Evolutionary conservation across 2,888 invertebrate species (phyloP).

Genomic region (Dioctria rufipes): DNA sequence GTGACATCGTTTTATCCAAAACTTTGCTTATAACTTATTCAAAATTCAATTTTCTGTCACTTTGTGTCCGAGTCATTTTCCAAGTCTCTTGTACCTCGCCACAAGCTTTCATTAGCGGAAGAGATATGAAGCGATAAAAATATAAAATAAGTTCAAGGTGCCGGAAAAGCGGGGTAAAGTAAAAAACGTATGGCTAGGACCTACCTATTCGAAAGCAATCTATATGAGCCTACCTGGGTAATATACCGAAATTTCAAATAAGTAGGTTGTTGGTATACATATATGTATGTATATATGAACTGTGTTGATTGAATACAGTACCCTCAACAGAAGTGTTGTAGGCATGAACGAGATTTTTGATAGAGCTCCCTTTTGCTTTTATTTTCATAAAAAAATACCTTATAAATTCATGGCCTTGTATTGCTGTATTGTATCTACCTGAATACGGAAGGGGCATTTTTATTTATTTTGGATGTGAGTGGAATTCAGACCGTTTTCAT

Average conservation of each 20-base stretch:
- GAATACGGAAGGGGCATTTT: background rate
- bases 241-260: conserved; percentile 9
- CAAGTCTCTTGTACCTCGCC: conserved; percentile 12
- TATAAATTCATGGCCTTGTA: conserved; percentile 6
- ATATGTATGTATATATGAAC: background rate
- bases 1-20: conserved; percentile 57
- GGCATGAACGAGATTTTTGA: conserved; percentile 8
- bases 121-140: conserved; percentile 37
- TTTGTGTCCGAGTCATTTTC: conserved; percentile 51
- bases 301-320: background rate
- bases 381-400: conserved; percentile 21
- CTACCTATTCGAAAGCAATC: background rate
- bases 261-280: too few species aligned
- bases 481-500: background rate
- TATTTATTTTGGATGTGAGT: conserved; percentile 27
- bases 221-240: background rate
- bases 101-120: conserved; percentile 41
- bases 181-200: background rate
- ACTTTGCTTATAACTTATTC: conserved; percentile 59
- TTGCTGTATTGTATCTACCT: background rate
- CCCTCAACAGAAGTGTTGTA: conserved; percentile 16
- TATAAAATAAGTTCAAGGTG: conserved; percentile 38
- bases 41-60: conserved; percentile 59
- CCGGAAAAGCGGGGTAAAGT: background rate
- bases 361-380: conserved; percentile 18